Conservation (phyloP, 37 sponge, comb jelly and placozoan genomes). For the Agelas oroides region DNA sequence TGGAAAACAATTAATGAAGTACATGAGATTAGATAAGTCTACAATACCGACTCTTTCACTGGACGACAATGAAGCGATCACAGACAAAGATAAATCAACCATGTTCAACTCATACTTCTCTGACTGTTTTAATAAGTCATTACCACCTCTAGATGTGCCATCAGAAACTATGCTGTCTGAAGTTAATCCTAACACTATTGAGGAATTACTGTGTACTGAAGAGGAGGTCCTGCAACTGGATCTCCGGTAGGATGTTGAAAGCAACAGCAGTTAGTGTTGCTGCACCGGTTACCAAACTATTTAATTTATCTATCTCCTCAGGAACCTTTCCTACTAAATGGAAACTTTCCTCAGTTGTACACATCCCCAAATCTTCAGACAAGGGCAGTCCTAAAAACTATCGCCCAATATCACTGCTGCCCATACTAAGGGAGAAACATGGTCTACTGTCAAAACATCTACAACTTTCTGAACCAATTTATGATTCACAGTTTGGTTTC, state of each 20-base stretch:
- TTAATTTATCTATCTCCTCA: not conserved
- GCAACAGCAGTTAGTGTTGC: conserved; percentile 6
- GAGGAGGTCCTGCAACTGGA: not conserved
- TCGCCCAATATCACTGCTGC: conserved; percentile 5
- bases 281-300: not conserved
- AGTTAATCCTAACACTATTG: not conserved
- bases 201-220: not conserved
- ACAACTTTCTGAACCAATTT: not conserved
- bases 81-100: not conserved
- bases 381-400: conserved; percentile 1
- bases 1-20: conserved; percentile 13
- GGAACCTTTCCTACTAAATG: not conserved
- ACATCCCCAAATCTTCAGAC: not conserved
- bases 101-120: not conserved
- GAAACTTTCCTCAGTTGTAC: not conserved
- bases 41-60: not conserved
- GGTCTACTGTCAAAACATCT: not conserved
- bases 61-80: not conserved
- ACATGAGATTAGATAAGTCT: not conserved
- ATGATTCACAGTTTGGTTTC: not conserved
- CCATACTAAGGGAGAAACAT: not conserved
- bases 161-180: not conserved
- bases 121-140: not conserved
- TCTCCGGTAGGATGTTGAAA: conserved; percentile 6
- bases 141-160: not conserved